Base-by-base conservation (phyloP, 64 coral and sea anemone genomes). In the Stichodactyla mertensii region DNA sequence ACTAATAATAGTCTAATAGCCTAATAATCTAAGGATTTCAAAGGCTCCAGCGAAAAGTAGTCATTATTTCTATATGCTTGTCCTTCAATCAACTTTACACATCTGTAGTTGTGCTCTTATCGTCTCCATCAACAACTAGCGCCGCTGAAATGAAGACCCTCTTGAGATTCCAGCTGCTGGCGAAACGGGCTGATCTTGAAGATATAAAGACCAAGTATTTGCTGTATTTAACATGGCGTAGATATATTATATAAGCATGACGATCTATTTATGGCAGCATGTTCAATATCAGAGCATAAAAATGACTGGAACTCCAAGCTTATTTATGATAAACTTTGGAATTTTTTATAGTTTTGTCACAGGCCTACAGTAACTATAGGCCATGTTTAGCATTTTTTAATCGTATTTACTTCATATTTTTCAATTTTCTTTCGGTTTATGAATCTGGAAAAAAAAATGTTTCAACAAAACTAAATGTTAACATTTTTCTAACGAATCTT, bases 131-230 rank as follows among this genome's bases (percentile, higher is more conserved):
- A 74, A 74, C 24, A 74, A 27, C 24, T 74, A 74, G 69, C 69
- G 69, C 69, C 69, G 24, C 69, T 74, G 27, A 66, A 74, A 74
- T 74, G 69, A 74, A 74, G 27, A 74, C 24, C 69, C 69, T 13
- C 69, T 74, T 31, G 26, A 74, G 69, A 74, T 74, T 74, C 36
- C 69, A 74, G 69, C 24, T 74, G 69, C 36, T 74, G 69, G 69
- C 23, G 69, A 74, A 74, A 74, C 69, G 69, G 69, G 12, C 22
- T 74, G 69, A 74, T 74, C 69, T 23, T 74, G 20, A 10, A 74
- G 69, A 74, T 74, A 74, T 31, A 74, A 6, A 1, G 36, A 45
- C 15, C 60, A 15, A 62, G 4, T 62, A 66, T 66, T 66, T 74
- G 8, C 23, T 4, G 8, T 70, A 12, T 13, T 20, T 74, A 74